These are phyloP conservation scores for Prochilodus magdalenae DNA, from an alignment of 2,113 vertebrate genomes.

Conservation along the genomic window DNA sequence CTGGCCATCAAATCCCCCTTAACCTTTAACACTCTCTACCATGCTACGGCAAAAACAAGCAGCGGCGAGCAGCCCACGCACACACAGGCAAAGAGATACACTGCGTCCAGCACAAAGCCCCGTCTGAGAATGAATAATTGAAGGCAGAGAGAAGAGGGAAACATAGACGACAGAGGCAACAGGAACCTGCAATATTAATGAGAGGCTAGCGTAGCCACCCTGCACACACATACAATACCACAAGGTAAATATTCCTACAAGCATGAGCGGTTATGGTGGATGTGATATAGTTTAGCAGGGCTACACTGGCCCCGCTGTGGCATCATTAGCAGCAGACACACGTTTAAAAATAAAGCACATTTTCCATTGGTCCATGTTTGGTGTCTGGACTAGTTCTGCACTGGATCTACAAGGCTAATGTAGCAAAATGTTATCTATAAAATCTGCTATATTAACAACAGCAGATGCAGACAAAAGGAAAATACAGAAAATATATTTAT, in stretches of 20 bases:
- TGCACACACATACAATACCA: background rate
- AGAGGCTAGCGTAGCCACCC: slow-evolving; percentile 48
- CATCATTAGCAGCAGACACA: background rate
- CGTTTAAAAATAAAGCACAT: too few relatives aligned
- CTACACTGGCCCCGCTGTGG: background rate
- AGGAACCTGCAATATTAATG: slow-evolving; percentile 81
- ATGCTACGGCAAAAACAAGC: slow-evolving; percentile 20
- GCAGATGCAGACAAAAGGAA: too few relatives aligned
- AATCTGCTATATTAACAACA: too few relatives aligned
- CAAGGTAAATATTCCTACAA: slow-evolving; percentile 3
- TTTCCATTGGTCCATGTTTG: too few relatives aligned
- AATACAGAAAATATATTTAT: too few relatives aligned
- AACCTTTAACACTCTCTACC: slow-evolving; percentile 51
- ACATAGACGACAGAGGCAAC: slow-evolving; percentile 69
- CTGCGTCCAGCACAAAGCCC: slow-evolving; percentile 71
- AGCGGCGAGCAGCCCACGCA: slow-evolving; percentile 22
- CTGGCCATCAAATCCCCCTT: background rate
- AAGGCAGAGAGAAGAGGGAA: slow-evolving; percentile 73
- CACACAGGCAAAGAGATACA: slow-evolving; percentile 72
- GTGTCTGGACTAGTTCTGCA: too few relatives aligned
- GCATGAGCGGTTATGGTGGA: background rate
- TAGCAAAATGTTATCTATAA: too few relatives aligned
- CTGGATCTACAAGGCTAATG: too few relatives aligned
- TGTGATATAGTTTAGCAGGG: background rate
- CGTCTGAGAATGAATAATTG: slow-evolving; percentile 88